Conservation (phyloP, 2,888 invertebrate species). For the Nymphalis urticae region DNA sequence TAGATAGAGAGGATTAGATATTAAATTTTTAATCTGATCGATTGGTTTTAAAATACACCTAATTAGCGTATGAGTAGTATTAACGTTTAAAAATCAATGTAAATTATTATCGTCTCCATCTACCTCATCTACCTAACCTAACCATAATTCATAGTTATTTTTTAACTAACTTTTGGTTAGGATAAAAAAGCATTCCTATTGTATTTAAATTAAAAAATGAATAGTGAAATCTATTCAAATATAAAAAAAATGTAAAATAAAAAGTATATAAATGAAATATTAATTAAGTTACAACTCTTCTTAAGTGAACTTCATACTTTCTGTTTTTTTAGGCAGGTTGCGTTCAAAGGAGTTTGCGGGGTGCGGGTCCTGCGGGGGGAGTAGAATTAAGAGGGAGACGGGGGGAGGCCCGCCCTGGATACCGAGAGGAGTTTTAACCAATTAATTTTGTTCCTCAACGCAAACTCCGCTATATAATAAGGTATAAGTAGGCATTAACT, state of each 20-base stretch:
- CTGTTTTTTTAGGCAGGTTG: slow-evolving; percentile 82
- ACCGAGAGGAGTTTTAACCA: slow-evolving; percentile 83
- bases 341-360: slow-evolving; percentile 80
- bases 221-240: slow-evolving; percentile 17
- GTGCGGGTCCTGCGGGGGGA: slow-evolving; percentile 57
- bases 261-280: slow-evolving; percentile 32
- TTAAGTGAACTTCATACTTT: slow-evolving; percentile 77
- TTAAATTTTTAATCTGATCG: no score
- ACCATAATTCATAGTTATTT: no score
- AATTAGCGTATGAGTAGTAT: no score
- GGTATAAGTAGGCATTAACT: slow-evolving; percentile 82
- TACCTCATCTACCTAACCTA: no score
- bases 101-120: no score
- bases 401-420: slow-evolving; percentile 77
- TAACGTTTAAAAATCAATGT: no score
- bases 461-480: slow-evolving; percentile 82
- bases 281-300: slow-evolving; percentile 77
- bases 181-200: no score
- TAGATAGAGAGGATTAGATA: no score
- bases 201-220: no score
- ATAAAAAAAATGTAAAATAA: slow-evolving; percentile 18
- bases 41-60: no score
- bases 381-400: slow-evolving; percentile 75
- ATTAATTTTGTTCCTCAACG: slow-evolving; percentile 83
- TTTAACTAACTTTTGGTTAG: no score